A percentile compares a stretch with the other conserved stretches of the same genome.
Conservation (phyloP, 2,113 vertebrate genomes). For the Atherinomorus stipes region DNA sequence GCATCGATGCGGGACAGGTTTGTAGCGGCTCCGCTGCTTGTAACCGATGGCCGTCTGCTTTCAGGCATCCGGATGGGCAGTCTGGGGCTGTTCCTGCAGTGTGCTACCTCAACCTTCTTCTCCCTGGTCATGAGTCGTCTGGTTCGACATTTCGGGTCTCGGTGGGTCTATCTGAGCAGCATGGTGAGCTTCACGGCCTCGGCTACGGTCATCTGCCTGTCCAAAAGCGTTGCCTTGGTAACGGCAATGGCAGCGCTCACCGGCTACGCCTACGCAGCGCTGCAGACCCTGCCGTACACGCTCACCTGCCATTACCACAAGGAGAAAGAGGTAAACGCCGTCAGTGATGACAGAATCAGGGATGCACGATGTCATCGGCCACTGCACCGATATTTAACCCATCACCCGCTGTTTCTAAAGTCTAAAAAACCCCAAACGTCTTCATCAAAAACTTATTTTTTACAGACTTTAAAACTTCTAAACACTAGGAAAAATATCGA, state of each 20-base stretch:
- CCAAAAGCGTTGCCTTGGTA: slow-evolving; percentile 79
- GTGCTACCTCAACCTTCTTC: slow-evolving; percentile 86
- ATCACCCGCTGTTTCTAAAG: no score
- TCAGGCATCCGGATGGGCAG: slow-evolving; percentile 86
- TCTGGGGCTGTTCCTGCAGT: slow-evolving; percentile 85
- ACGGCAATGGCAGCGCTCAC: slow-evolving; percentile 83
- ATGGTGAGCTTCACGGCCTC: slow-evolving; percentile 84
- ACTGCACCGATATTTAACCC: no score
- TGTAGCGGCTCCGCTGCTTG: neutral
- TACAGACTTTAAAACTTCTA: no score
- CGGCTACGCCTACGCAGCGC: slow-evolving; percentile 83
- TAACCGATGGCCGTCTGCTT: neutral
- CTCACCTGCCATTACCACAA: slow-evolving; percentile 87
- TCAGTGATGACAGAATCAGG: no score
- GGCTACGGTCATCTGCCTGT: slow-evolving; percentile 81
- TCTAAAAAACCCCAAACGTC: no score
- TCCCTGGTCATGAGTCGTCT: slow-evolving; percentile 83
- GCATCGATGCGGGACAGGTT: no score
- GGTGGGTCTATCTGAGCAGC: slow-evolving; percentile 83
- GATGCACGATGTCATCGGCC: no score
- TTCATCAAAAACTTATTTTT: no score
- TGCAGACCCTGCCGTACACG: slow-evolving; percentile 86
- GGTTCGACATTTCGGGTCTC: slow-evolving; percentile 79
- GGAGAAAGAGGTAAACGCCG: slow-evolving; percentile 77
- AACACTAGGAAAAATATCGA: no score